phyloP scores from a whole-genome alignment of 2,797 vertebrate species.

The Sternarchorhynchus goeldii region DNA sequence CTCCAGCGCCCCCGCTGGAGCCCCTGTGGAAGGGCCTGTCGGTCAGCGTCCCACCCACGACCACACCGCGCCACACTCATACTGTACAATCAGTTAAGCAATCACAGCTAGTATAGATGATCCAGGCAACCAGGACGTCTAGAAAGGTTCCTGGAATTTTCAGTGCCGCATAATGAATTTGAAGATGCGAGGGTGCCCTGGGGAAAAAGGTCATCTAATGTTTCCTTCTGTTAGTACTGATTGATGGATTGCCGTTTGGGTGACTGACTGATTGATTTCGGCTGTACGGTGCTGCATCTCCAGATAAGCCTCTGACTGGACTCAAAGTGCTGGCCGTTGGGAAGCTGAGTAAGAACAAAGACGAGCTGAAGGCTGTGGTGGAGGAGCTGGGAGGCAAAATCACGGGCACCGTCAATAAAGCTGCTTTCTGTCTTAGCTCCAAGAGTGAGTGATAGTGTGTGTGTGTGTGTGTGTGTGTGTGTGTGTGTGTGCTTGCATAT shows the following conservation, averaged over 20 bases:
- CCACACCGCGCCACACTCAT: too few relatives aligned
- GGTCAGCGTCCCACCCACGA: constrained; percentile 68
- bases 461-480: not conserved
- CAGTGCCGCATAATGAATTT: too few relatives aligned
- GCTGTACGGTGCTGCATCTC: not conserved
- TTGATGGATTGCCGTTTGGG: not conserved
- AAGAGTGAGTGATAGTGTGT: constrained; percentile 80
- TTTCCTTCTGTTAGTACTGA: not conserved
- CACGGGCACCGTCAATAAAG: constrained; percentile 83
- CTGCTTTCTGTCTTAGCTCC: constrained; percentile 88
- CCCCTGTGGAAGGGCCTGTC: constrained; percentile 69
- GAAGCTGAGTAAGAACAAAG: constrained; percentile 91
- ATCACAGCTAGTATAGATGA: not conserved
- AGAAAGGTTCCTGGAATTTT: too few relatives aligned
- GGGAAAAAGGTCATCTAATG: too few relatives aligned
- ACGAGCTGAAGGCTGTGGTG: constrained; percentile 84
- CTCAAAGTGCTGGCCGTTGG: constrained; percentile 89
- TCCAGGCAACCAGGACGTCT: too few relatives aligned
- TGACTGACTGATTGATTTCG: not conserved
- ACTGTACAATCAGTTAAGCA: not conserved
- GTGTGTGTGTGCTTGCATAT: not conserved
- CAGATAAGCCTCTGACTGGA: constrained; percentile 89
- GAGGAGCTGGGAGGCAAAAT: constrained; percentile 94
- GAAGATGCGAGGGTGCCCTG: too few relatives aligned
- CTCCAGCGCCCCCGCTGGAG: constrained; percentile 54